Conservation (phyloP, 2,888 invertebrate species). For the Cephus pygmeus region DNA sequence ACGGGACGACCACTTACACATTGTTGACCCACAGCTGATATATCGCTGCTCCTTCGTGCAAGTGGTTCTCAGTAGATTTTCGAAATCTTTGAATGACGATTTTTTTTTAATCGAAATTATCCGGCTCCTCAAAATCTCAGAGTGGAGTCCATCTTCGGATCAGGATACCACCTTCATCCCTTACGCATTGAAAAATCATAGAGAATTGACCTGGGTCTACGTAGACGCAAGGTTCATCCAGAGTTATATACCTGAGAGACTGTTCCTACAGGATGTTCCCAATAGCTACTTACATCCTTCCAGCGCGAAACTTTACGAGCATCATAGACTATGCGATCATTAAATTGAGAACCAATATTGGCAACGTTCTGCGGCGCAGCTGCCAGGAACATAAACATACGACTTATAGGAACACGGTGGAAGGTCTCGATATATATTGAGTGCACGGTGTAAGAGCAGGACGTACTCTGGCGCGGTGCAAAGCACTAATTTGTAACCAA, state of each 20-base stretch:
- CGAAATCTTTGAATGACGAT: background rate
- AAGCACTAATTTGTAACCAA: conserved; percentile 65
- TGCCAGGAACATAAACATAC: conserved; percentile 62
- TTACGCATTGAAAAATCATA: background rate
- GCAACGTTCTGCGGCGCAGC: conserved; percentile 58
- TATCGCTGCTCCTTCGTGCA: conserved; percentile 49
- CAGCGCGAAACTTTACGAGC: conserved; percentile 33
- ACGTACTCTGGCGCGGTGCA: conserved; percentile 39
- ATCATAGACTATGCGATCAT: conserved; percentile 52
- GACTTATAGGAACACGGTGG: conserved; percentile 25
- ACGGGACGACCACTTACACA: conserved; percentile 54
- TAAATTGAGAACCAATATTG: conserved; percentile 65
- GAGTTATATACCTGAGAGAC: background rate
- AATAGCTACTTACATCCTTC: background rate
- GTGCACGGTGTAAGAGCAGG: conserved; percentile 39
- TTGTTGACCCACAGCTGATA: conserved; percentile 61
- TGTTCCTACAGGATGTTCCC: background rate
- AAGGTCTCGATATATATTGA: conserved; percentile 35
- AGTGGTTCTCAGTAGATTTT: conserved; percentile 48
- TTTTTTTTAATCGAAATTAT: background rate
- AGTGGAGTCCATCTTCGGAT: background rate
- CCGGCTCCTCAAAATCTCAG: background rate
- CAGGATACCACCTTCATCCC: background rate
- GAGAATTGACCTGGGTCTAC: background rate
- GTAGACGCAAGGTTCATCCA: background rate